Conservation (phyloP, 2,113 vertebrate species). For the Isurus oxyrinchus region DNA sequence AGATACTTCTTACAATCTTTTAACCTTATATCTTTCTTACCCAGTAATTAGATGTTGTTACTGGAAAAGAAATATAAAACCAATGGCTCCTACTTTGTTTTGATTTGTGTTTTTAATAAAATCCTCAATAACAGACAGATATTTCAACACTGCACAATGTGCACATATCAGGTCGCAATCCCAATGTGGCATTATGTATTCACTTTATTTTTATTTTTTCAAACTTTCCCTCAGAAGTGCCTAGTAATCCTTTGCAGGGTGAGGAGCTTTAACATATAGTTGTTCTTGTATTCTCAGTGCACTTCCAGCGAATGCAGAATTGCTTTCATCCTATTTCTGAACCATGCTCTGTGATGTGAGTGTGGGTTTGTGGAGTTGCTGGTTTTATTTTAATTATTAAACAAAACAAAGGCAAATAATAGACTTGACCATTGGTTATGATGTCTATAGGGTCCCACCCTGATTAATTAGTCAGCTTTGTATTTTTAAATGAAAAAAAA, state of each 20-base stretch:
- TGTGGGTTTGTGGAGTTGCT: neutral
- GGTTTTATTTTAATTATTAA: neutral
- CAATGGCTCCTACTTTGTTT: neutral
- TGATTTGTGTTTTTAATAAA: neutral
- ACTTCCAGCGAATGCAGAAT: neutral
- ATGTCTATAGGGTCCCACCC: neutral
- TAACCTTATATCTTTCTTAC: neutral
- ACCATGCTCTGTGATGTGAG: neutral
- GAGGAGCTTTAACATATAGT: neutral
- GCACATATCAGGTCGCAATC: neutral
- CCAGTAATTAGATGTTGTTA: neutral
- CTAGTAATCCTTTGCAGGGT: neutral
- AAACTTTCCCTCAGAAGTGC: neutral
- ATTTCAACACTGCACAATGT: neutral
- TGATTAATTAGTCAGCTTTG: neutral
- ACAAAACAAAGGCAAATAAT: neutral
- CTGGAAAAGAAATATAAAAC: neutral
- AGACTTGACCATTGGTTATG: neutral
- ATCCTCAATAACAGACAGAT: neutral
- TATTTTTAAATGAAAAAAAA: neutral
- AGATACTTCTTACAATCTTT: neutral
- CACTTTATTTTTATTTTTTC: neutral
- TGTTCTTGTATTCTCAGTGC: neutral
- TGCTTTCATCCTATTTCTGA: neutral
- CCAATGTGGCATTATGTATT: neutral